These are phyloP conservation scores for Balearica regulorum DNA, from an alignment of 2,797 vertebrate genomes.

Conservation along the genomic window DNA sequence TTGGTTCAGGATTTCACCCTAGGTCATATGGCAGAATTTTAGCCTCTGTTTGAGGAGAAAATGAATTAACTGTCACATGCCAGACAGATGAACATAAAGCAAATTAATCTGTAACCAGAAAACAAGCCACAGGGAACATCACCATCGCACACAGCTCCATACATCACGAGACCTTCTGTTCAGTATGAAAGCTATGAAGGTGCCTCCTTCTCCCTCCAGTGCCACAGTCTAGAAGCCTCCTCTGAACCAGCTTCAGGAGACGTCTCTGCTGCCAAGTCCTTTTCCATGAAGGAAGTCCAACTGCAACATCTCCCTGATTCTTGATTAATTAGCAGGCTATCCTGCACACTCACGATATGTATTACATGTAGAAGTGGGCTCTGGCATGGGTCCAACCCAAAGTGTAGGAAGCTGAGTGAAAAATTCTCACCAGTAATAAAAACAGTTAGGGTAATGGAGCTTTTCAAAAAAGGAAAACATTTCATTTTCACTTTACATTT, in stretches of 20 bases:
- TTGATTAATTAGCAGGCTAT: background rate
- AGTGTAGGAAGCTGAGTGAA: constrained; percentile 37
- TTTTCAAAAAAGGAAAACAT: constrained; percentile 43
- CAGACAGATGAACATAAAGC: constrained; percentile 64
- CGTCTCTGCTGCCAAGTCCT: background rate
- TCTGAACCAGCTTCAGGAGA: background rate
- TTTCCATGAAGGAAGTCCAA: background rate
- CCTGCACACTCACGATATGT: background rate
- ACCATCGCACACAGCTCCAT: constrained; percentile 25
- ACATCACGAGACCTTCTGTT: constrained; percentile 44
- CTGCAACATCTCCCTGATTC: background rate
- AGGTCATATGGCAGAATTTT: constrained; percentile 16
- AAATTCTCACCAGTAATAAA: constrained; percentile 49
- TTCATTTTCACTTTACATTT: constrained; percentile 41
- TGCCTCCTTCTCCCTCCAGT: background rate
- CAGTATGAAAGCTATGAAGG: background rate
- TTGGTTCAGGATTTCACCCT: background rate
- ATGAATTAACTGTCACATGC: constrained; percentile 69
- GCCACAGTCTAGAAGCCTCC: background rate
- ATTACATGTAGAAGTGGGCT: background rate
- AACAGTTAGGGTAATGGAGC: constrained; percentile 42
- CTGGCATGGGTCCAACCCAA: constrained; percentile 11
- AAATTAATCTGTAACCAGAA: constrained; percentile 61
- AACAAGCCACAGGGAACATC: constrained; percentile 49
- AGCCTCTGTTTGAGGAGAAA: constrained; percentile 58